Conservation (phyloP, 1,140 invertebrate genomes). For the Heliconius congener region DNA sequence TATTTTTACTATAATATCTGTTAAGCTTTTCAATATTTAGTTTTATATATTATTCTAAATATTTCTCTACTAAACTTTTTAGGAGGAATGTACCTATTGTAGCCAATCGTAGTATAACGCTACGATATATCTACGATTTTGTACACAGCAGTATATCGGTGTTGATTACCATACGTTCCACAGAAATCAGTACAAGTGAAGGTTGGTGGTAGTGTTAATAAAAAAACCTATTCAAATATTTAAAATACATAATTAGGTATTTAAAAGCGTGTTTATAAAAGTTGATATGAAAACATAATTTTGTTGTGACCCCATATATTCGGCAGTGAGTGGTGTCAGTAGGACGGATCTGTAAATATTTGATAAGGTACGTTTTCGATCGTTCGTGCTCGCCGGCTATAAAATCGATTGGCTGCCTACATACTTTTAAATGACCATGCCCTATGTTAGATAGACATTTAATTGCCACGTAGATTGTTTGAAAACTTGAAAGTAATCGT, state of each 20-base stretch:
- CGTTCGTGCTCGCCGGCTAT: constrained; percentile 41
- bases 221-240: constrained; percentile 1
- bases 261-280: background rate
- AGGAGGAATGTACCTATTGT: constrained; percentile 53
- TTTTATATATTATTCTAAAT: background rate
- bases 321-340: constrained; percentile 48
- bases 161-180: constrained; percentile 1
- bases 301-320: constrained; percentile 30
- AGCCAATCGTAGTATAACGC: constrained; percentile 21
- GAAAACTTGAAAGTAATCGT: constrained; percentile 21
- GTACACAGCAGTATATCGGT: constrained; percentile 32
- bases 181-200: background rate
- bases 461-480: constrained; percentile 32
- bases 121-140: constrained; percentile 27
- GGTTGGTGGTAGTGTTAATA: background rate
- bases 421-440: constrained; percentile 42
- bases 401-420: constrained; percentile 55
- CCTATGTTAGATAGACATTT: constrained; percentile 30
- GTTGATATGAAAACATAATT: constrained; percentile 16
- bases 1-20: too few relatives aligned
- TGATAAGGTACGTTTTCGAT: constrained; percentile 57
- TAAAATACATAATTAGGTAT: background rate
- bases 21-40: background rate
- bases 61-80: constrained; percentile 37
- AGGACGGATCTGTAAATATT: constrained; percentile 56